Evolutionary conservation across 2,113 vertebrate genomes (phyloP).

Genomic region (Tor tambroides): DNA sequence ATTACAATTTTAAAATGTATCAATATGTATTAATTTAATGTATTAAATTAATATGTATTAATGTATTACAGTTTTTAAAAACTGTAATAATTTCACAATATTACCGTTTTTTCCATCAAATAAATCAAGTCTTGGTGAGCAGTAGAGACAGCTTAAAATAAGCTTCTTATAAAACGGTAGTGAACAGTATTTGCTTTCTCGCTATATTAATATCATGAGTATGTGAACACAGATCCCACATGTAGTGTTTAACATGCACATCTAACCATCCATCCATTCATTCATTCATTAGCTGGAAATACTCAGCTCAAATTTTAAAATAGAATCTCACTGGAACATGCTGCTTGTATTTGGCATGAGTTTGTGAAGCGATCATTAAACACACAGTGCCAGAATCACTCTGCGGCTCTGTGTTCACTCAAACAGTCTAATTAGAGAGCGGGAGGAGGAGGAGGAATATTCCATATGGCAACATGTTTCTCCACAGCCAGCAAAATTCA

Average conservation of each 20-base stretch:
- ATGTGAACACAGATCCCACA: not conserved
- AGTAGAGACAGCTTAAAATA: no score
- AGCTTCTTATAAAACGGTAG: no score
- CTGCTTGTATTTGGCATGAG: conserved; percentile 45
- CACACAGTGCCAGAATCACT: conserved; percentile 46
- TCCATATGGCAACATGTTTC: conserved; percentile 51
- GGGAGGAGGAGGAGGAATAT: not conserved
- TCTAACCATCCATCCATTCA: not conserved
- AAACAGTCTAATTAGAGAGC: conserved; percentile 27
- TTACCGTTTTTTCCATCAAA: no score
- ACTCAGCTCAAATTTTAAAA: not conserved
- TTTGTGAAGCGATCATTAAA: conserved; percentile 32
- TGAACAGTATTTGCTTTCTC: not conserved
- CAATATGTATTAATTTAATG: no score
- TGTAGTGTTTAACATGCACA: no score
- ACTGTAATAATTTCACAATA: no score
- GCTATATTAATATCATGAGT: not conserved
- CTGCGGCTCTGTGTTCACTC: conserved; percentile 52
- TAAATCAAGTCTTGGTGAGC: no score
- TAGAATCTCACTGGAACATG: conserved; percentile 11
- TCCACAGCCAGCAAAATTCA: conserved; percentile 21
- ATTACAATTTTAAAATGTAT: no score
- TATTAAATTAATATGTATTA: no score
- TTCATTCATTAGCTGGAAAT: not conserved
- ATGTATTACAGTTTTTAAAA: no score